Percentiles rank a stretch among this genome's conserved stretches.
Evolutionary conservation across 2,797 vertebrate species (phyloP).

Genomic region (Sebastes oblongus): DNA sequence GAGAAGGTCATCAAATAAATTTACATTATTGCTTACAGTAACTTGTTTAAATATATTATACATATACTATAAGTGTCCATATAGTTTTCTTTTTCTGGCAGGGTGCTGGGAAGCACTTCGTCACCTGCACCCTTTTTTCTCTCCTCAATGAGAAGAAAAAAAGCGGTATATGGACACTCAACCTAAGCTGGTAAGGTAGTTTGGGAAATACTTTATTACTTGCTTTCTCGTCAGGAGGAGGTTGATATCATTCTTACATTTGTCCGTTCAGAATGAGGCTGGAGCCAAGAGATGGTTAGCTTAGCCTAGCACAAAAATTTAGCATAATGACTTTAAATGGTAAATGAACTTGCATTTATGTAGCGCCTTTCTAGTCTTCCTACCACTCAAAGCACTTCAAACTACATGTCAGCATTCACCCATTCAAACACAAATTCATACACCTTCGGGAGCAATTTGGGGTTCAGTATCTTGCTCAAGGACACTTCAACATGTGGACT

Average conservation of each 20-base stretch:
- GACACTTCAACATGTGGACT: no score
- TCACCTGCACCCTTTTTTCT: background rate
- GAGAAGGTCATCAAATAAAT: background rate
- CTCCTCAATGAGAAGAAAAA: background rate
- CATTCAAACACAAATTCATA: no score
- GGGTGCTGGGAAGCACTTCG: background rate
- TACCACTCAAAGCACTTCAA: no score
- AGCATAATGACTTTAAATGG: no score
- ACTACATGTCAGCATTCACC: no score
- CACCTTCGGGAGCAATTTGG: no score
- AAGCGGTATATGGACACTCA: no score
- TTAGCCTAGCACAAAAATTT: no score
- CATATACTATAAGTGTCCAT: background rate
- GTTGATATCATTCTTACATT: background rate
- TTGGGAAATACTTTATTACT: background rate
- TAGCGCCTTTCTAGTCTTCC: no score
- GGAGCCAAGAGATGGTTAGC: no score
- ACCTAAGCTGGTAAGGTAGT: background rate
- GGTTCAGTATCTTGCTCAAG: no score
- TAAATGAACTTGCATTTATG: no score
- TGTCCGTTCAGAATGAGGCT: rapidly evolving
- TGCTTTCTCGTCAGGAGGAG: background rate
- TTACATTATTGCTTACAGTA: background rate
- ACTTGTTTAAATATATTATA: background rate
- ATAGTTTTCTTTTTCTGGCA: background rate